Base-by-base conservation (phyloP, 2,888 invertebrate genomes). In the Tetranychus piercei region DNA sequence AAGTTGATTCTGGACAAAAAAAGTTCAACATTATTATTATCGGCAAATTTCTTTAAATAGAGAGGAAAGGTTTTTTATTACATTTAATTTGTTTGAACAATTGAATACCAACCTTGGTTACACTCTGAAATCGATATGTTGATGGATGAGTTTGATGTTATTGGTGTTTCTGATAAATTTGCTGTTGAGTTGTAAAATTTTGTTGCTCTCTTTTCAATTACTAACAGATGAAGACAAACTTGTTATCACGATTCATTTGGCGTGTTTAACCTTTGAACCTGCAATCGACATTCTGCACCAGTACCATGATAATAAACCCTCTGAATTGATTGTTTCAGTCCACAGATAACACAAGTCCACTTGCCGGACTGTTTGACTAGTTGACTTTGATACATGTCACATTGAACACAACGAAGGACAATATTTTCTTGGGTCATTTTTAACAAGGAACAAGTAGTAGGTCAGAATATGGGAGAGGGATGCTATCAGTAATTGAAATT, bases 271-370 rank as follows among this genome's bases (percentile, higher is more conserved):
- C n/a, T 1, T n/a, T 22, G 20, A 9, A 71, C 71, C 9, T 20
- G 20, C 3, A 11, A 11, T 20, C 75, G 75, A 22, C 75, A 75
- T 15, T 66, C 34, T n/a, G 43, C 43, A 22, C 72, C 72, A 4
- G 75, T 45, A 23, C 75, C 73, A 23, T 66, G 44, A 15, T 69
- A 70, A 22, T 45, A 74, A 43, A 75, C 45, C 71, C 74, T 69
- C 44, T 71, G 55, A 45, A 75, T 34, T 5, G 73, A 74, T 44
- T 75, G 75, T 65, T 75, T 75, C 34, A 74, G 73, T 44, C 66
- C 34, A 55, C 75, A 75, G 7, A 74, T 11, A 65, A 74, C 73
- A 73, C 75, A 75, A 15, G 65, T 69, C 69, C 69, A 75, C 71
- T 75, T 75, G 43, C 34, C 67, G 8, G 75, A 44, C n/a, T 75